Base-by-base conservation (phyloP, 2,888 invertebrate species). In the Petrolisthes cinctipes region DNA sequence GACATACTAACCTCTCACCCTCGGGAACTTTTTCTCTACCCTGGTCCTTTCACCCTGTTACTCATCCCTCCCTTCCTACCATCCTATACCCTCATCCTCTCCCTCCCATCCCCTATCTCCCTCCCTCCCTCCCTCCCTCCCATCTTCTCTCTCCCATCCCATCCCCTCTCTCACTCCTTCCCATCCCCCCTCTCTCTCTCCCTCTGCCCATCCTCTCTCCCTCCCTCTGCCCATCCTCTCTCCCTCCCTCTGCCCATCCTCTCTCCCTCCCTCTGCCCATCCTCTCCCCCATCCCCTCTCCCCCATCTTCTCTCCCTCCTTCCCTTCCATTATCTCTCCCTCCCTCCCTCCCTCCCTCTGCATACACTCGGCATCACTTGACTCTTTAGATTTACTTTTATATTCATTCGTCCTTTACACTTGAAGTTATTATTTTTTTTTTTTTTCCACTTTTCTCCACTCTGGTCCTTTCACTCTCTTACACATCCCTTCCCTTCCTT, bases 261-360 rank as follows among this genome's bases (percentile, higher is more conserved):
- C 61, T 17, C 61, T 17, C 61, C 17, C 3, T 17, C 17, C 61
- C 61, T 6, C 6, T 9, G 14, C 61, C 61, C 17, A 17, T 3
- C 61, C 17, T 20, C 20, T 14, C 54, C 53, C n/a, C n/a, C 54
- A 7, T 9, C 23, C 53, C 4, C 54, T 53, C 14, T 75, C 53
- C 1, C 53, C 56, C 53, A 54, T 54, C n/a, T n/a, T 79, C 54
- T 54, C 53, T 53, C 5, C 14, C 54, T n/a, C 11, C 1, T 7
- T 54, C 17, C 17, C 7, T 51, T 9, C 17, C 54, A 20, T 56
- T 80, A 17, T 56, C 53, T 80, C 56, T 80, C 61, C 23, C 20
- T 57, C 61, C 61, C 61, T 57, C 57, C 20, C 57, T 81, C 61
- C 51, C 61, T 57, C 81, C 61, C 81, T 80, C 57, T n/a, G 23